Evolutionary conservation across 2,113 vertebrate genomes (phyloP).

Genomic region (Myiozetetes cayanensis): DNA sequence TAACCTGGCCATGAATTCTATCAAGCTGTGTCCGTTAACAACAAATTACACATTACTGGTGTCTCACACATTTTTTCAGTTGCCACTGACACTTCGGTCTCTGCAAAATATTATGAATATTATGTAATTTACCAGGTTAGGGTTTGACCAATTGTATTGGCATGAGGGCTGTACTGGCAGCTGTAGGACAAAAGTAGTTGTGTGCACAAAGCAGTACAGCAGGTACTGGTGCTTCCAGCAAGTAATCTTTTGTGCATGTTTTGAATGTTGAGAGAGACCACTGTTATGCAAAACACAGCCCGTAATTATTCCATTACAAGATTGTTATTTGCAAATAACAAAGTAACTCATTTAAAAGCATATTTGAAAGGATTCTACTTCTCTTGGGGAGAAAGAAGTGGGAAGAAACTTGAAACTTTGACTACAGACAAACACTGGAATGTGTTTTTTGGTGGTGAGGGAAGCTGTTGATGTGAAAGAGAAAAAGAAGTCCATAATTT

Average conservation of each 20-base stretch:
- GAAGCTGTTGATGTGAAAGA: not conserved
- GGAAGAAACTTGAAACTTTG: not conserved
- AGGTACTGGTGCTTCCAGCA: not conserved
- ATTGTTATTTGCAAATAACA: not conserved
- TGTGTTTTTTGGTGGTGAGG: not conserved
- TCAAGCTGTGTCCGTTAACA: not conserved
- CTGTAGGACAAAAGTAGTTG: not conserved
- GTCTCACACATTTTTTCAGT: not conserved
- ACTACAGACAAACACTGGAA: not conserved
- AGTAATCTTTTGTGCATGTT: not conserved
- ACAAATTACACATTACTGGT: not conserved
- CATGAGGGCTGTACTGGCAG: not conserved
- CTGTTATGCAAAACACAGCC: not conserved
- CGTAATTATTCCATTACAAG: conserved; percentile 15
- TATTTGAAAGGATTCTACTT: not conserved
- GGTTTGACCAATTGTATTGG: not conserved
- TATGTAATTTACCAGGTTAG: not conserved
- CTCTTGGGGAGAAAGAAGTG: not conserved
- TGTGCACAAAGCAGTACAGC: not conserved
- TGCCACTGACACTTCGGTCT: not conserved
- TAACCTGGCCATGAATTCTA: not conserved
- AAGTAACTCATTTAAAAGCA: not conserved
- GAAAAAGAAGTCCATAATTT: not conserved
- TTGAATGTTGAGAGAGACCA: not conserved
- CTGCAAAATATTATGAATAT: not conserved